phyloP scores from a whole-genome alignment of 2,888 invertebrate species.

The Ectemnius cavifrons region DNA sequence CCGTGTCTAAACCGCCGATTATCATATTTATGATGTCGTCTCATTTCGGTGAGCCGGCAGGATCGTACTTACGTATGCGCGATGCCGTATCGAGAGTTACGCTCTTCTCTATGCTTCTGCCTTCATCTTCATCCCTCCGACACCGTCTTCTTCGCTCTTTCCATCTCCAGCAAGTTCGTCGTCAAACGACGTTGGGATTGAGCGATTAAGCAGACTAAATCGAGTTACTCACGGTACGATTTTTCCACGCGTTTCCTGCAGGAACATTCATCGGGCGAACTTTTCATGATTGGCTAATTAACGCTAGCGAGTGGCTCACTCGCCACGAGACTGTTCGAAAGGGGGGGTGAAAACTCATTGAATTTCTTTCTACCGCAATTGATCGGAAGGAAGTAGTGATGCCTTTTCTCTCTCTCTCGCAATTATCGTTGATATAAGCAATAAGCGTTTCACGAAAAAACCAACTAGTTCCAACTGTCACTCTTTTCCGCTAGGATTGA shows the following conservation, averaged over 20 bases:
- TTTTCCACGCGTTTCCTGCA: conserved; percentile 5
- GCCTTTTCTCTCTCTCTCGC: too few relatives aligned
- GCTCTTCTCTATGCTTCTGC: too few relatives aligned
- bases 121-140: too few relatives aligned
- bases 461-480: neutral
- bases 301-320: too few relatives aligned
- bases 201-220: conserved; percentile 51
- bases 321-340: too few relatives aligned
- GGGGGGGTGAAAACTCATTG: too few relatives aligned
- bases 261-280: too few relatives aligned
- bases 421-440: too few relatives aligned
- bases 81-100: conserved; percentile 15
- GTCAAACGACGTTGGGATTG: conserved; percentile 28
- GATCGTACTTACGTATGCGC: conserved; percentile 1
- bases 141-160: conserved; percentile 5
- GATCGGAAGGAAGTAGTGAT: too few relatives aligned
- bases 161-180: conserved; percentile 18
- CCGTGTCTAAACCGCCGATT: conserved; percentile 65
- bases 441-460: too few relatives aligned
- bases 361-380: too few relatives aligned
- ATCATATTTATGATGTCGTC: conserved; percentile 68
- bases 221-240: conserved; percentile 26
- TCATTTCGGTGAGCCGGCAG: conserved; percentile 35
- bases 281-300: too few relatives aligned
- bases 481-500: neutral